Percentiles rank a stretch among this genome's conserved stretches.
Evolutionary conservation across 2,113 vertebrate genomes (phyloP).

Genomic region (Salvelinus fontinalis): DNA sequence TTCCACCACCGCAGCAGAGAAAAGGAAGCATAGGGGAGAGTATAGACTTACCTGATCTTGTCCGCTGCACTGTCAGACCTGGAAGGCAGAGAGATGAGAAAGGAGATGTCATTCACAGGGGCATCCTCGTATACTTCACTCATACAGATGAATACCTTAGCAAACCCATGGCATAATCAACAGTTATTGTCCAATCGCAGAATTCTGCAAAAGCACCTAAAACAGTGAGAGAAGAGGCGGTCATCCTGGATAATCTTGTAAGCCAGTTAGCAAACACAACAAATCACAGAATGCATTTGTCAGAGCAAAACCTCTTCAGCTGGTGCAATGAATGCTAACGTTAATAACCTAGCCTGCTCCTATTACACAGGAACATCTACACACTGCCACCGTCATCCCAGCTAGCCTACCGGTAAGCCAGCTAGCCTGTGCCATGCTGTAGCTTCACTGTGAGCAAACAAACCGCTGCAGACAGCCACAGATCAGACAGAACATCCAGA

Average conservation of each 20-base stretch:
- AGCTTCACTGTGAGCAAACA: constrained; percentile 6
- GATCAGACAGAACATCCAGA: constrained; percentile 2
- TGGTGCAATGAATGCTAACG: background rate
- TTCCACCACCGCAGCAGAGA: constrained; percentile 2
- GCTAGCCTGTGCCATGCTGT: constrained; percentile 29
- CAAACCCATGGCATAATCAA: constrained; percentile 13
- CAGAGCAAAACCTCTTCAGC: background rate
- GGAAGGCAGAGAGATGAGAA: constrained; percentile 19
- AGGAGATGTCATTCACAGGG: background rate
- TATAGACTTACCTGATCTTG: constrained; percentile 70
- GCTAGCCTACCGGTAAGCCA: constrained; percentile 5
- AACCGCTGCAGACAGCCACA: constrained; percentile 42
- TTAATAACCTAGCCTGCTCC: background rate
- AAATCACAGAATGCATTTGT: constrained; percentile 11
- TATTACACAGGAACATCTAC: background rate
- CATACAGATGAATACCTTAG: background rate
- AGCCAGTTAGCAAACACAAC: constrained; percentile 5
- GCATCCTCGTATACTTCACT: background rate
- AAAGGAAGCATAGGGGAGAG: background rate
- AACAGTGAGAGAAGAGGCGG: constrained; percentile 30
- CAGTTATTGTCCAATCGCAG: constrained; percentile 39
- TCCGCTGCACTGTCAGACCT: constrained; percentile 77
- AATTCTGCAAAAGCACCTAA: constrained; percentile 55
- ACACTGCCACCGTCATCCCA: constrained; percentile 17
- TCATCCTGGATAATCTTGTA: background rate